Conservation (phyloP, 2,113 vertebrate species). For the Tragelaphus buxtoni region DNA sequence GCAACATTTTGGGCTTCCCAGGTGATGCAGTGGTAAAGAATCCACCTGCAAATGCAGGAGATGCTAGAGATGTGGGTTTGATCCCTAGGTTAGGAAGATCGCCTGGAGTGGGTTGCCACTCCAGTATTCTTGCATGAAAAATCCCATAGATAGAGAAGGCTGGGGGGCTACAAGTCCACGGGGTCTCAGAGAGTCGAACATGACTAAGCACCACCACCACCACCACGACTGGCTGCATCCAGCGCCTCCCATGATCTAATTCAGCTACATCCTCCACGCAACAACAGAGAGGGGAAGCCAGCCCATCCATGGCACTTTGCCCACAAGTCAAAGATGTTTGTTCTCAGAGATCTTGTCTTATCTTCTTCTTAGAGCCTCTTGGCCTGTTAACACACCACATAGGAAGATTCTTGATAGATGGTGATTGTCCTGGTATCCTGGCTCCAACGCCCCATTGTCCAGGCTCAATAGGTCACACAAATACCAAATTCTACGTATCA, state of each 20-base stretch:
- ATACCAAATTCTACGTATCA: background rate
- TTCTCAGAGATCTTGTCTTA: background rate
- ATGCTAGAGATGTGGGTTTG: background rate
- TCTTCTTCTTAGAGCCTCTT: background rate
- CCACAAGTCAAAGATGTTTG: background rate
- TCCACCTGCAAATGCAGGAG: background rate
- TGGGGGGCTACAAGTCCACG: background rate
- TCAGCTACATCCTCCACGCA: background rate
- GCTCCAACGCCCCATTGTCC: background rate
- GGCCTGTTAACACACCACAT: background rate
- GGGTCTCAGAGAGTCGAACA: background rate
- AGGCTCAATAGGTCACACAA: background rate
- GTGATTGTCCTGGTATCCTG: background rate
- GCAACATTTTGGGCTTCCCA: background rate
- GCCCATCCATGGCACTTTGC: background rate
- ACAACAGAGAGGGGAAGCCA: background rate
- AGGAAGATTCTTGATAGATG: background rate
- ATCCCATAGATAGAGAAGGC: background rate
- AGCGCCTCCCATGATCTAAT: background rate
- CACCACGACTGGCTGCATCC: background rate
- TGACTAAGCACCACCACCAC: background rate
- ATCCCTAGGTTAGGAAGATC: background rate
- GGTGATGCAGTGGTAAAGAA: background rate
- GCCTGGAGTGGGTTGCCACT: background rate
- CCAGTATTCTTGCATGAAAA: background rate